Conservation (phyloP, 1,140 invertebrate species). For the Brachionus rotundiformis region DNA sequence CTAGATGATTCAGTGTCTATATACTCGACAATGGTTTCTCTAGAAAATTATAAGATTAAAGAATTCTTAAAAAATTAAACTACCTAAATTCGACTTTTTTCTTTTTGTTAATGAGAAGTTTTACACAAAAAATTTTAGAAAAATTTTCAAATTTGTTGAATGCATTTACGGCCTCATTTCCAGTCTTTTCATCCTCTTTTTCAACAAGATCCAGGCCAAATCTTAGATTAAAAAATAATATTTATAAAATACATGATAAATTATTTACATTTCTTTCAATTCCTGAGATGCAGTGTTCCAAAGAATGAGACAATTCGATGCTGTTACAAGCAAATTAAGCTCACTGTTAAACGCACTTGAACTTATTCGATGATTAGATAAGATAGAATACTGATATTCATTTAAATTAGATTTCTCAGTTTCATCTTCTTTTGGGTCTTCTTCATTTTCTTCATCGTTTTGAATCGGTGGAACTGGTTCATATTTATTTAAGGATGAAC, state of each 20-base stretch:
- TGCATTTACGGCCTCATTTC: background rate
- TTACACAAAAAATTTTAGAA: background rate
- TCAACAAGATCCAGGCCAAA: background rate
- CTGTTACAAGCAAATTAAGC: background rate
- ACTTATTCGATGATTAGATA: background rate
- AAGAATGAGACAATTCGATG: background rate
- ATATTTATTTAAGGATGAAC: background rate
- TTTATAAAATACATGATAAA: no score
- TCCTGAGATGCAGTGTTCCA: slow-evolving; percentile 1
- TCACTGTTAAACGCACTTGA: background rate
- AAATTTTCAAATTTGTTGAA: background rate
- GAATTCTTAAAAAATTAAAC: no score
- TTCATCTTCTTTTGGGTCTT: background rate
- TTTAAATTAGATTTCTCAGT: background rate
- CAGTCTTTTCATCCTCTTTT: background rate
- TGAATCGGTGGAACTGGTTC: background rate
- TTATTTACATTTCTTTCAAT: slow-evolving; percentile 18
- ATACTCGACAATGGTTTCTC: background rate
- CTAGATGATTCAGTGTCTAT: background rate
- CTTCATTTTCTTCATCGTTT: background rate
- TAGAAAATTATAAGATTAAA: no score
- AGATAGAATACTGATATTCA: background rate
- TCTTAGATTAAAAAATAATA: no score
- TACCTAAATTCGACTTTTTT: slow-evolving; percentile 41
- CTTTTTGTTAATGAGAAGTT: background rate